Evolutionary conservation across 2,113 vertebrate genomes (phyloP).

Genomic region (Neolamprologus fasciatus): DNA sequence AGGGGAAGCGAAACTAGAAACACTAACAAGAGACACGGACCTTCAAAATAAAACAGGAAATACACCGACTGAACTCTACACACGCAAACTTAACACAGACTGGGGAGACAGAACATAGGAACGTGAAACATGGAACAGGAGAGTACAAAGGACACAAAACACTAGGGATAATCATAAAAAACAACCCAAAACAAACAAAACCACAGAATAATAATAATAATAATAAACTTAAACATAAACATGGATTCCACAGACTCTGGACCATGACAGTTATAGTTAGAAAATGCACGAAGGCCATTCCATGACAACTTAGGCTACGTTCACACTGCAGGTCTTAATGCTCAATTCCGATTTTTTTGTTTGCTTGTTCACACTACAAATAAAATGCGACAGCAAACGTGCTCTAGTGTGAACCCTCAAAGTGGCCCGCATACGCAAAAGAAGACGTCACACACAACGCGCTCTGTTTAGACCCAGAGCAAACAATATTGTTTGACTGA

Average conservation of each 20-base stretch:
- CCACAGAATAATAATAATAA: neutral
- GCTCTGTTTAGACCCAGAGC: neutral
- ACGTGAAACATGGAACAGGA: neutral
- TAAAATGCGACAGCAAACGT: accelerated
- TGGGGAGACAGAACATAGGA: neutral
- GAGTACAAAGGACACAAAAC: neutral
- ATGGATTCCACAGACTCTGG: neutral
- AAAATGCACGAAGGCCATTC: neutral
- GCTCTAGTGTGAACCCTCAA: neutral
- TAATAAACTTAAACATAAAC: neutral
- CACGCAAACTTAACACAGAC: neutral
- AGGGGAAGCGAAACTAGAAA: neutral
- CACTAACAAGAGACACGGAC: neutral
- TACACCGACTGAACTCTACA: neutral
- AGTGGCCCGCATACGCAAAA: neutral
- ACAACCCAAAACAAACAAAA: neutral
- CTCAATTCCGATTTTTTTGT: accelerated
- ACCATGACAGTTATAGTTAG: neutral
- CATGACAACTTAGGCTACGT: neutral
- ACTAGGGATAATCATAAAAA: neutral
- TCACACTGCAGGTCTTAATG: neutral
- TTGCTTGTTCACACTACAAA: neutral
- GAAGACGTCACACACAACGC: neutral
- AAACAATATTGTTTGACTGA: neutral
- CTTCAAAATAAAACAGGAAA: neutral